Conservation (phyloP, 2,888 invertebrate species). For the Poecilus cupreus region DNA sequence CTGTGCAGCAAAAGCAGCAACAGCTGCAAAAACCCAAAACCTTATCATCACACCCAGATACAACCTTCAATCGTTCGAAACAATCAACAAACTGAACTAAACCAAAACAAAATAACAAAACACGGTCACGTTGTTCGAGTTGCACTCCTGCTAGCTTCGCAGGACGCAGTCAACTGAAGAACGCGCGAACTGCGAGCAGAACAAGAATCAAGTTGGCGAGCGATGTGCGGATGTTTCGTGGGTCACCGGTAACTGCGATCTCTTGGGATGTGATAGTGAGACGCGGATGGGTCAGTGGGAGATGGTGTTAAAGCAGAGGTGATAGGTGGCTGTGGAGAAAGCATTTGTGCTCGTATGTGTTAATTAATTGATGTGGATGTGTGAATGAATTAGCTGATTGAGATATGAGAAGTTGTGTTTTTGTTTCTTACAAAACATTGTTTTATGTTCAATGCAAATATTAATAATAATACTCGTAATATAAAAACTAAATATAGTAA, state of each 20-base stretch:
- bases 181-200: neutral
- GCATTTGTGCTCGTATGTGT: neutral
- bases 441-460: neutral
- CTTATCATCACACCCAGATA: neutral
- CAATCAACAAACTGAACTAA: neutral
- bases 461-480: no score
- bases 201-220: constrained; percentile 12
- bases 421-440: neutral
- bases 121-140: neutral
- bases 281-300: neutral
- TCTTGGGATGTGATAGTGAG: neutral
- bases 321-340: neutral
- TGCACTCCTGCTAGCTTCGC: neutral
- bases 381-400: neutral
- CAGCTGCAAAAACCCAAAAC: neutral
- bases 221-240: neutral
- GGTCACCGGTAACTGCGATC: constrained; percentile 1
- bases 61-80: neutral
- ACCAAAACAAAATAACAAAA: neutral
- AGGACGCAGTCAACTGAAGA: constrained; percentile 17
- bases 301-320: neutral
- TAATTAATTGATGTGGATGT: neutral
- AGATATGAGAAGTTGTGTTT: neutral
- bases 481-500: no score
- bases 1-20: neutral